phyloP scores from a whole-genome alignment of 2,797 vertebrate species.

The Lacerta viridis region DNA sequence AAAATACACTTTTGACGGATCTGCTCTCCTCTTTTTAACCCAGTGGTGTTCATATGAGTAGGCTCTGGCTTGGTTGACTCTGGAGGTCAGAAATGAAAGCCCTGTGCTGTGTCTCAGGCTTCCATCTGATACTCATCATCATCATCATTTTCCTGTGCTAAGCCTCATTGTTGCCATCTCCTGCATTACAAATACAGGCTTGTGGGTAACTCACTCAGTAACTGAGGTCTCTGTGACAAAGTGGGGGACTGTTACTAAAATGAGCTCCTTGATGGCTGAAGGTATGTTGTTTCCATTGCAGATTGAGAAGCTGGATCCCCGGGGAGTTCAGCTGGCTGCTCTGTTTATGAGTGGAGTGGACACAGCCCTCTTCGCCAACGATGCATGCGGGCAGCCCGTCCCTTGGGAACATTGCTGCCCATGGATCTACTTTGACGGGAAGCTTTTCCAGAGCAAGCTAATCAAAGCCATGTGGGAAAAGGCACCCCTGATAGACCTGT shows the following conservation, averaged over 20 bases:
- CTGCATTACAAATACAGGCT: neutral
- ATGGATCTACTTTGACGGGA: constrained; percentile 95
- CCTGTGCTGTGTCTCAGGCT: too few relatives aligned
- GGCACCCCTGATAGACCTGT: constrained; percentile 90
- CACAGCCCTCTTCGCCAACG: constrained; percentile 92
- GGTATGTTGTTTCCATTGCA: constrained; percentile 60
- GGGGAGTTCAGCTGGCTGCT: constrained; percentile 91
- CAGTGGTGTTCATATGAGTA: neutral
- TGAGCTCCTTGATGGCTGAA: neutral
- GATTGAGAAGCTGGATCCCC: constrained; percentile 93
- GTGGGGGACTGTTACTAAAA: neutral
- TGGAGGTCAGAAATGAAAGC: neutral
- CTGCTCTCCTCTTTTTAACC: neutral
- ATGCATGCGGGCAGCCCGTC: constrained; percentile 93
- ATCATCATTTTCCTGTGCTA: neutral
- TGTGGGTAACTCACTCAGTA: too few relatives aligned
- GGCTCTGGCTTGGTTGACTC: neutral
- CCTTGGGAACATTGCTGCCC: constrained; percentile 96
- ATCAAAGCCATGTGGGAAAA: constrained; percentile 87
- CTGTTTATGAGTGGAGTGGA: constrained; percentile 94
- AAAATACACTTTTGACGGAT: neutral
- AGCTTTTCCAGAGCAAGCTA: constrained; percentile 94
- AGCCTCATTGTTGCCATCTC: neutral
- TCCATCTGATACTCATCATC: neutral
- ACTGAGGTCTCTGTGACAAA: neutral